These are phyloP conservation scores for Noctuana brunneofusca DNA, from an alignment of 2,888 invertebrate species.

Conservation along the genomic window DNA sequence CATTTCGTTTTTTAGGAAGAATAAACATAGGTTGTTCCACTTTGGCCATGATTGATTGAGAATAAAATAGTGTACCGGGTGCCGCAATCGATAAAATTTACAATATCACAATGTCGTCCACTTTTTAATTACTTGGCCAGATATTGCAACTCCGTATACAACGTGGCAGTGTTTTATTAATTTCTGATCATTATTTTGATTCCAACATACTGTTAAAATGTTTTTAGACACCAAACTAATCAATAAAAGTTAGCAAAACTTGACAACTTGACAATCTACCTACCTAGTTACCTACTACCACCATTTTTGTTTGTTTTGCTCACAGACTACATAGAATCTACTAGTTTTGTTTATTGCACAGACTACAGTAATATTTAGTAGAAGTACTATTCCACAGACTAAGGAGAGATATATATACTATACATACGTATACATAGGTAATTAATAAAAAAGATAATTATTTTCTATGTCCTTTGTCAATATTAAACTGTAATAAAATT, in stretches of 20 bases:
- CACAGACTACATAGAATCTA: no score
- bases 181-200: neutral
- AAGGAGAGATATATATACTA: no score
- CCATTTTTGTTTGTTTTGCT: no score
- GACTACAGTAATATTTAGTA: no score
- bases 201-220: constrained; percentile 3
- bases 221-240: constrained; percentile 9
- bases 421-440: no score
- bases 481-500: no score
- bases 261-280: no score
- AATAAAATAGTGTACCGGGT: neutral
- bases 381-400: no score
- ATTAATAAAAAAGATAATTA: no score
- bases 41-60: constrained; percentile 63
- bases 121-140: neutral
- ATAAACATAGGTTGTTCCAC: constrained; percentile 82
- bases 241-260: constrained; percentile 26
- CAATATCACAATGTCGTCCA: neutral
- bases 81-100: neutral
- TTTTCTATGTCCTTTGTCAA: no score
- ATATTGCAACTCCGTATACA: neutral
- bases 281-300: no score
- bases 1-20: constrained; percentile 83
- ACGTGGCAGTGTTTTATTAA: neutral
- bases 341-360: no score